Conservation (phyloP, 2,888 invertebrate species). For the Melinopterus prodromus region DNA sequence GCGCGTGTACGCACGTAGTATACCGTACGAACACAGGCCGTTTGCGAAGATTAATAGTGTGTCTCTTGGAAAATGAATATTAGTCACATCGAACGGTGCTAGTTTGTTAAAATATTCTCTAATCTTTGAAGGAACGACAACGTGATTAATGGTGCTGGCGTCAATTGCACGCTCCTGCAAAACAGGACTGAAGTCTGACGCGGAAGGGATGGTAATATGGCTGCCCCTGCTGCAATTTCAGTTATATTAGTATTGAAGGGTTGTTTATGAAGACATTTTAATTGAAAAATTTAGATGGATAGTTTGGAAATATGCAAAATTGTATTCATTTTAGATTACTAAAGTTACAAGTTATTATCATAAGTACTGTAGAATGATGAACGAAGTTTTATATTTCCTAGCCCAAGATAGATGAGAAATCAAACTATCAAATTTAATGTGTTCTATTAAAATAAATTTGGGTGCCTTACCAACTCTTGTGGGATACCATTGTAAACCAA, state of each 20-base stretch:
- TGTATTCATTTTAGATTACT: too few species aligned
- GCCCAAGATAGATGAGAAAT: too few species aligned
- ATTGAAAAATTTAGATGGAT: neutral
- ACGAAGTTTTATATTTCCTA: too few species aligned
- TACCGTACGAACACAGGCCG: neutral
- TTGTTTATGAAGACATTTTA: neutral
- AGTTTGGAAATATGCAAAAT: neutral
- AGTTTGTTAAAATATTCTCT: slow-evolving; percentile 4
- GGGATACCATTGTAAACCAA: too few species aligned
- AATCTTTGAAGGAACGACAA: neutral
- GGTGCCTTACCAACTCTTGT: too few species aligned
- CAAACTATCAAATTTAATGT: too few species aligned
- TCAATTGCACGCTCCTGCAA: neutral
- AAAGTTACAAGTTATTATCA: too few species aligned
- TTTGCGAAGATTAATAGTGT: neutral
- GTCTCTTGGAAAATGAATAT: neutral
- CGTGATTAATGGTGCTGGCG: neutral
- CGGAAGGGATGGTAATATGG: neutral
- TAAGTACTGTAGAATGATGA: too few species aligned
- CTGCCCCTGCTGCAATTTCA: neutral
- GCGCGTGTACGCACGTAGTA: neutral
- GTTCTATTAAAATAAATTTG: too few species aligned
- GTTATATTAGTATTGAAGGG: neutral
- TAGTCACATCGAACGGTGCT: slow-evolving; percentile 4
- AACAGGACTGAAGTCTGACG: neutral